Evolutionary conservation across 2,113 vertebrate genomes (phyloP).

Genomic region (Buteo buteo): DNA sequence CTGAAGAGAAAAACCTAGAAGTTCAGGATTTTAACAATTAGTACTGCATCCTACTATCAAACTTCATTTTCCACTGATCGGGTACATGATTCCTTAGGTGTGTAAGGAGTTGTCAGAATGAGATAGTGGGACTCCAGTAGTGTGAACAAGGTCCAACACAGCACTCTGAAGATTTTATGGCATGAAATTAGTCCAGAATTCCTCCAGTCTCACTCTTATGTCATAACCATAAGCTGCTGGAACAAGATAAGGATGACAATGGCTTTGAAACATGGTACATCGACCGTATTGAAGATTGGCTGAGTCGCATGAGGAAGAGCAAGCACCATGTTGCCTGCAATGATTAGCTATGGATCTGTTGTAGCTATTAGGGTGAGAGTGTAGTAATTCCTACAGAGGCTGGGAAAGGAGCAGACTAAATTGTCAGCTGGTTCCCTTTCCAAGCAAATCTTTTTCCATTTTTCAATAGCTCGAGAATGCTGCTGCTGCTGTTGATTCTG

Average conservation of each 20-base stretch:
- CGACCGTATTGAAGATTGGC: rapidly evolving
- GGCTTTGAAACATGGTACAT: not conserved
- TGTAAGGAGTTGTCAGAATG: not conserved
- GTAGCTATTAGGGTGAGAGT: not conserved
- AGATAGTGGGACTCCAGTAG: not conserved
- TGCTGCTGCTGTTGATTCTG: not conserved
- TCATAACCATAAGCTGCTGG: not conserved
- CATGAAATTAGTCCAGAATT: not conserved
- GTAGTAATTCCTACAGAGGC: not conserved
- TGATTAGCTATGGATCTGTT: not conserved
- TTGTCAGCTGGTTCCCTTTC: not conserved
- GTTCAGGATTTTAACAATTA: not conserved
- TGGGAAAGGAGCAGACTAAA: not conserved
- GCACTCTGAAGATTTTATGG: not conserved
- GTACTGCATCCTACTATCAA: not conserved
- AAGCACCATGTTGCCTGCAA: not conserved
- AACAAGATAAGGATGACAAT: not conserved
- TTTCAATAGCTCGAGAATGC: not conserved
- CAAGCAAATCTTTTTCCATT: not conserved
- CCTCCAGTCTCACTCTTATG: not conserved
- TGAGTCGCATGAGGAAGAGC: not conserved
- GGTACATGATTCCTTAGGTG: not conserved
- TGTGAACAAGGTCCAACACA: not conserved
- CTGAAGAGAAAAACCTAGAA: not conserved
- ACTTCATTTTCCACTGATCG: not conserved